phyloP scores from a whole-genome alignment of 64 coral and sea anemone species.

The Catalaphyllia jardinei region DNA sequence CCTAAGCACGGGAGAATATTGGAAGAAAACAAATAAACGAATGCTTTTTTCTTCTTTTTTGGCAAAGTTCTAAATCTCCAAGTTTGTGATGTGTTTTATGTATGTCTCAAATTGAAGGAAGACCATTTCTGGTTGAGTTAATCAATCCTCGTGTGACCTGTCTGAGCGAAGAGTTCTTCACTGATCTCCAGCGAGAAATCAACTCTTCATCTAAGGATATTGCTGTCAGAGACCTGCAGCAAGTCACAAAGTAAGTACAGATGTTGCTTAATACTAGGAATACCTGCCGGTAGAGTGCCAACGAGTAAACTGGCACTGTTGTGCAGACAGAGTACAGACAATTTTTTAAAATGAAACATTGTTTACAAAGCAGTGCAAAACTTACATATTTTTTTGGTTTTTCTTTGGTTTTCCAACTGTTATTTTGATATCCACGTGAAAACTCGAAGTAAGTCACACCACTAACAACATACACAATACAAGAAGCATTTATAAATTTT shows the following conservation, averaged over 20 bases:
- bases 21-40: slow-evolving; percentile 46
- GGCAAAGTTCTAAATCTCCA: neutral
- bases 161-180: slow-evolving; percentile 30
- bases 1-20: too few relatives aligned
- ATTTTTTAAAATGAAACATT: too few relatives aligned
- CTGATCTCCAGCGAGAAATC: slow-evolving; percentile 50
- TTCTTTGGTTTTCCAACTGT: too few relatives aligned
- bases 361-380: too few relatives aligned
- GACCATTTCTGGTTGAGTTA: slow-evolving; percentile 73
- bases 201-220: slow-evolving; percentile 59
- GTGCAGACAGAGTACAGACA: too few relatives aligned
- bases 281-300: slow-evolving; percentile 87
- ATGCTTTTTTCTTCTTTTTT: neutral
- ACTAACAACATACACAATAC: too few relatives aligned
- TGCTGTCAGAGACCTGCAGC: slow-evolving; percentile 56
- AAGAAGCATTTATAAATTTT: too few relatives aligned
- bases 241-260: slow-evolving; percentile 56
- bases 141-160: slow-evolving; percentile 56
- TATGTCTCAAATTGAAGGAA: slow-evolving; percentile 38
- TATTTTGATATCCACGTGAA: too few relatives aligned
- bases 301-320: too few relatives aligned
- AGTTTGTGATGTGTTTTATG: neutral
- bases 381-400: too few relatives aligned
- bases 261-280: neutral
- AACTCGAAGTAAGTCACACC: too few relatives aligned